Base-by-base conservation (phyloP, 92 coral and sea anemone genomes). In the Epizoanthus rinbou region DNA sequence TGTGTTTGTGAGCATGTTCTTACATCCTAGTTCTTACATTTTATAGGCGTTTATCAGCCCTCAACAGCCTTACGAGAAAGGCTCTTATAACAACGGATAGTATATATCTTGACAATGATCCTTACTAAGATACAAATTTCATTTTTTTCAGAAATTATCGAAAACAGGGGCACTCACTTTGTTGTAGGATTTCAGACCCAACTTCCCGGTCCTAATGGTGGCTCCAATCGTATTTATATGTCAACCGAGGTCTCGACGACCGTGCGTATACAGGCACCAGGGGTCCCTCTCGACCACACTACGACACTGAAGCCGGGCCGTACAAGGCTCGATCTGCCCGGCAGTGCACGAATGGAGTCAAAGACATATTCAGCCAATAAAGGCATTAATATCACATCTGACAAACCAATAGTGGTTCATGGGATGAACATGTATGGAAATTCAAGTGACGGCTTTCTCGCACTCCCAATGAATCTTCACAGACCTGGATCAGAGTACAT, bases 371-470 rank as follows among this genome's bases (percentile, higher is more conserved):
- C 65, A 71, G 84, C 59, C 22, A 86, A 69, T 14, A 92, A 90
- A 37, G 98, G 98, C 0, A 90, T 95, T 59, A 76, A 86, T n/a
- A 85, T 95, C 43, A 85, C 83, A 0, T 87, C 98, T 1, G 84
- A 90, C 73, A 69, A 89, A 23, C 91, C 95, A 15, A 43, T 96
- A 0, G 90, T 94, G 2, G 92, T 96, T 53, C 86, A 90, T 39
- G 99, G 94, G 3, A 43, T 90, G 72, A 68, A 76, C 76, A 35
- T 79, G 43, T 24, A 75, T 80, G 52, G 64, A 6, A 64, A 89
- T 19, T 69, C 90, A 0, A 86, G 93, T 25, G 99, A 93, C 60
- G 98, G 93, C 0, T 96, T 80, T 62, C 94, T 96, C 11, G 99
- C 93, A 16, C 35, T 95, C 16, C 98, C 98, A 6, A 76, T 91